Base-by-base conservation (phyloP, 2,888 invertebrate species). In the Sarcophaga variegata region DNA sequence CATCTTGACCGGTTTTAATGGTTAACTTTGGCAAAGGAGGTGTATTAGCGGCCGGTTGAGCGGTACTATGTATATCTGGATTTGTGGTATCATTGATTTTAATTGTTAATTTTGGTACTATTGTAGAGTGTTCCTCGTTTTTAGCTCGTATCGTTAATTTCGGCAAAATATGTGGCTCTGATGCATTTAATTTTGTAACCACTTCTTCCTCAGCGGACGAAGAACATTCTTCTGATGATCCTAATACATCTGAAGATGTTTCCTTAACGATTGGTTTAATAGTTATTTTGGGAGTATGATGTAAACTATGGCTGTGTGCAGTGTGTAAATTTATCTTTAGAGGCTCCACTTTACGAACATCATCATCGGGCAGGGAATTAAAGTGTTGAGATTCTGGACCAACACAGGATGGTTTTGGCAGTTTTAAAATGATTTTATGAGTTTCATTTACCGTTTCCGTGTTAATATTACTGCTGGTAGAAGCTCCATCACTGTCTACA, bases 11-110 rank as follows among this genome's bases (percentile, higher is more conserved):
- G 0, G 95, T 94, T 91, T 95, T 95, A 76, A 95, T 95, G 62
- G 95, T 95, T 85, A 95, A 93, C 93, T 95, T 95, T 90, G 95
- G 95, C 90, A 95, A 91, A 90, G 94, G 94, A 66, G 93, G 89
- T 66, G 87, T 87, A 76, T 84, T 87, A 64, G 84, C 84, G 11
- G 87, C 84, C 66, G 87, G 54, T 90, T 93, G 89, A 90, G 37
- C 37, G 37, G 77, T 66, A 74, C 20, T 82, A 49, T 80, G 74
- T 1, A 79, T 62, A n/a, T 85, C 85, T 6, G 82, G 17, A 10
- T 37, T 75, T 59, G 87, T 69, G 83, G 88, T 45, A 85, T 90
- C 92, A 37, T 89, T 90, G 91, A 93, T 91, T 90, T 93, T 93
- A 17, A 93, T 93, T 2, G 93, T 93, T 62, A 93, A 86, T 88